Evolutionary conservation across 2,888 invertebrate species (phyloP).

Genomic region (Archips crataeganus): DNA sequence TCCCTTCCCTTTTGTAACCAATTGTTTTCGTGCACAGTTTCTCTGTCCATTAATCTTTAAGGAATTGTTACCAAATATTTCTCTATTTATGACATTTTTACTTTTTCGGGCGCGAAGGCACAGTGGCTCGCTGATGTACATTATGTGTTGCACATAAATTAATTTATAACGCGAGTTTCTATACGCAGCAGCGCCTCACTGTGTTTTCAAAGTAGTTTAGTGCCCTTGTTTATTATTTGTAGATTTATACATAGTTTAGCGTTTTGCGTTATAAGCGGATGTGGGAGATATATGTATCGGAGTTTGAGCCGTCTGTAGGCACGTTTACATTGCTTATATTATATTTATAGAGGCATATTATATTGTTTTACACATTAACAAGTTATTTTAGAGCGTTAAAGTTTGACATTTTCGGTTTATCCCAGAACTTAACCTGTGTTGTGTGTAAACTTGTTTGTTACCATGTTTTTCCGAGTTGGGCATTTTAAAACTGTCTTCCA

Average conservation of each 20-base stretch:
- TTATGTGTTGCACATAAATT: not conserved
- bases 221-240: slow-evolving; percentile 59
- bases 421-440: slow-evolving; percentile 53
- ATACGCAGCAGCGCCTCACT: slow-evolving; percentile 43
- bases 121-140: slow-evolving; percentile 11
- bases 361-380: slow-evolving; percentile 59
- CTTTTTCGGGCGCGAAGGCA: slow-evolving; percentile 31
- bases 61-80: slow-evolving; percentile 85
- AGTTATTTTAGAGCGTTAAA: slow-evolving; percentile 53
- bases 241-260: slow-evolving; percentile 57
- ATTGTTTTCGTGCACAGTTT: slow-evolving; percentile 58
- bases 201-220: slow-evolving; percentile 42
- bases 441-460: slow-evolving; percentile 62
- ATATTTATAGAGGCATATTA: slow-evolving; percentile 57
- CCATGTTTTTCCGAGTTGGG: slow-evolving; percentile 72
- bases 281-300: slow-evolving; percentile 55
- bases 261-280: slow-evolving; percentile 50
- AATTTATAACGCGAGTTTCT: not conserved
- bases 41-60: slow-evolving; percentile 47
- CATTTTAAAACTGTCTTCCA: slow-evolving; percentile 74
- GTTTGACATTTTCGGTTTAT: slow-evolving; percentile 59
- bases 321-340: slow-evolving; percentile 44
- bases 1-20: slow-evolving; percentile 56
- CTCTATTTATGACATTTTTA: slow-evolving; percentile 74
- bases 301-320: slow-evolving; percentile 46